Conservation (phyloP, 2,888 invertebrate genomes). For the Dastarcus helophoroides region DNA sequence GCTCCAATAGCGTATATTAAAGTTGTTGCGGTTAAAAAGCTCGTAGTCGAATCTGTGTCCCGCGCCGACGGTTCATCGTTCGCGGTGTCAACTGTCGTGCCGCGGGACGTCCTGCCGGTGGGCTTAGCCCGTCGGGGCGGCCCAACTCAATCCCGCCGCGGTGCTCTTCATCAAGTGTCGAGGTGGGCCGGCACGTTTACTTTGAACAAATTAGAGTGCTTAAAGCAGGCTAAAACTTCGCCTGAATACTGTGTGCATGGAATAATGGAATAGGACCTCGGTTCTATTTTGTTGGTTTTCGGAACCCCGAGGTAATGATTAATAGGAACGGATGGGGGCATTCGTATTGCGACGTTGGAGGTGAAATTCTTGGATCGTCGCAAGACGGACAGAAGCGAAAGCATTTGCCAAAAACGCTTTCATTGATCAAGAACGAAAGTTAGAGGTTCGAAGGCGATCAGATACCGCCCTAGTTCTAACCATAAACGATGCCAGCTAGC, state of each 20-base stretch:
- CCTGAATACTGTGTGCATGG: conserved; percentile 44
- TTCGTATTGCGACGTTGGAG: conserved; percentile 45
- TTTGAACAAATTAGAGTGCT: conserved; percentile 58
- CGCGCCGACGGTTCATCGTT: conserved; percentile 13
- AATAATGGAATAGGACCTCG: conserved; percentile 52
- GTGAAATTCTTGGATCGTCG: conserved; percentile 47
- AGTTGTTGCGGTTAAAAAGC: conserved; percentile 50
- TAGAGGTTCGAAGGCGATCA: conserved; percentile 54
- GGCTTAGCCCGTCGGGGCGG: conserved; percentile 21
- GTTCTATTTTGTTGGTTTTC: conserved; percentile 54
- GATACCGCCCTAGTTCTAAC: conserved; percentile 44
- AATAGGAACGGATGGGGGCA: conserved; percentile 43
- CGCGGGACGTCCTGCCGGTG: conserved; percentile 45
- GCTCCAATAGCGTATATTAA: conserved; percentile 59
- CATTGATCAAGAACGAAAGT: conserved; percentile 58
- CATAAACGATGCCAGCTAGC: conserved; percentile 54
- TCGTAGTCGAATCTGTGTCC: conserved; percentile 34
- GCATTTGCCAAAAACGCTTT: conserved; percentile 59
- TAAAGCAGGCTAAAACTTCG: conserved; percentile 44
- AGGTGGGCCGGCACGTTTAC: conserved; percentile 45
- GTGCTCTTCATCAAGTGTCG: conserved; percentile 37
- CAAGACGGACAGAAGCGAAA: conserved; percentile 50
- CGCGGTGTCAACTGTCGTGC: conserved; percentile 28
- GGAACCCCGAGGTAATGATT: conserved; percentile 48
- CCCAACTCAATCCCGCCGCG: conserved; percentile 28